Base-by-base conservation (phyloP, 2,888 invertebrate species). In the Magallana nippona region DNA sequence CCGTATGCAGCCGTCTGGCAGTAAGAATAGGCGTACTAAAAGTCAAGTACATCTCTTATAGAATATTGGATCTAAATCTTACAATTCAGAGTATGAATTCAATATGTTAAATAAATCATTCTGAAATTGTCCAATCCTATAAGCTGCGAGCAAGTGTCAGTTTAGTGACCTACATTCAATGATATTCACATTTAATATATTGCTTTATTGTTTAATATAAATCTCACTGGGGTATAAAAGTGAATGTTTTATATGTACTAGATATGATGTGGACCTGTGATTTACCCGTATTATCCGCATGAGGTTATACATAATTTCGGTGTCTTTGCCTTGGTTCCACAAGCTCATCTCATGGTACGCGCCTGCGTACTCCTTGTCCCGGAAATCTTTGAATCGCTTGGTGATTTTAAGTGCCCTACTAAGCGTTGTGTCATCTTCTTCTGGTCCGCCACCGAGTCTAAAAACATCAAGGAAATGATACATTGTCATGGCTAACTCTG, bases 221-320 rank as follows among this genome's bases (percentile, higher is more conserved):
- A 44, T 44, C 8, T 44, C 44, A 44, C 44, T 44, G 44, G 8
- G 8, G 44, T 44, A 44, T 44, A 44, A 32, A 3, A 32, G 8
- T 3, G 8, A 44, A 44, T n/a, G 44, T 3, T 44, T 44, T 44
- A 44, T 44, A 44, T 44, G 44, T 44, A 44, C 44, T 44, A 44
- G 44, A 44, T 44, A 44, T 44, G 44, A 44, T 44, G 1, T 58
- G 56, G 13, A 79, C 13, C 10, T 32, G 11, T 58, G 55, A 55
- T 57, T 80, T 57, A 82, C 82, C 71, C 63, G 44, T 22, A 82
- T 19, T 13, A 82, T 71, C 56, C 71, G 55, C 27, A 82, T 55
- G 10, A 82, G 71, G 56, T 82, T 82, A 71, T 82, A 82, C 27
- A 71, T 82, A n/a, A 82, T 82, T 71, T 82, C 82, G 1, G 32